Evolutionary conservation across 2,797 vertebrate genomes (phyloP), one percentile per base, ranked within the genome.

Genomic region (Enteromius paludinosus): DNA sequence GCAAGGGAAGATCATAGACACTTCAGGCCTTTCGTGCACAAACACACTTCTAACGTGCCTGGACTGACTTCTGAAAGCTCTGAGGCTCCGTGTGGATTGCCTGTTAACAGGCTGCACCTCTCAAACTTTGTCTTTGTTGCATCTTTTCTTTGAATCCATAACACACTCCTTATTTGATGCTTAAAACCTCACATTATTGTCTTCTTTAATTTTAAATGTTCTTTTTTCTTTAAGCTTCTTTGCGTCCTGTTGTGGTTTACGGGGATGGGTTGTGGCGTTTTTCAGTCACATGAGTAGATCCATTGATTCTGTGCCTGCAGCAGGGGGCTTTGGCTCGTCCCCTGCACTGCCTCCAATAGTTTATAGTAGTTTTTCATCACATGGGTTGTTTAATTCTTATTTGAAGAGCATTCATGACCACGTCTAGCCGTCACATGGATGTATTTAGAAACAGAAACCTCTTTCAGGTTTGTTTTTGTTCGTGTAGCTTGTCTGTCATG

Each of bases 1-100:
- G 66, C 52, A 83, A 76, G 54, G 65, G 81, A 83, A 83, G 74
- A 86, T 83, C 77, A 84, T 62, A 70, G 77, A 83, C 62, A 78
- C 52, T 78, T 78, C n/a, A 59, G 62, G 61, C 79, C 74, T 85
- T 85, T 79, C 84, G 71, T 86, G 64, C 64, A 35, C 35, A 54
- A 70, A 76, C 76, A 74, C 62, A 74, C 75, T 47, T 78, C 25
- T 73, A 69, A 77, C 69, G 38, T 62, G 75, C 41, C 54, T 85
- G 79, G 83, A 75, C 73, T 18, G 72, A 85, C 78, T 81, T 85
- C 79, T 81, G 54, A 77, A 64, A 70, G 64, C 68, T 33, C 10
- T 25, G n/a, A n/a, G n/a, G 59, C 45, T 52, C 47, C 47, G 54
- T 70, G 64, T 69, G 20, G 49, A 61, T 69, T 47, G 23, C 45